Base-by-base conservation (phyloP, 2,797 vertebrate genomes). In the Paramormyrops hopkinsi region DNA sequence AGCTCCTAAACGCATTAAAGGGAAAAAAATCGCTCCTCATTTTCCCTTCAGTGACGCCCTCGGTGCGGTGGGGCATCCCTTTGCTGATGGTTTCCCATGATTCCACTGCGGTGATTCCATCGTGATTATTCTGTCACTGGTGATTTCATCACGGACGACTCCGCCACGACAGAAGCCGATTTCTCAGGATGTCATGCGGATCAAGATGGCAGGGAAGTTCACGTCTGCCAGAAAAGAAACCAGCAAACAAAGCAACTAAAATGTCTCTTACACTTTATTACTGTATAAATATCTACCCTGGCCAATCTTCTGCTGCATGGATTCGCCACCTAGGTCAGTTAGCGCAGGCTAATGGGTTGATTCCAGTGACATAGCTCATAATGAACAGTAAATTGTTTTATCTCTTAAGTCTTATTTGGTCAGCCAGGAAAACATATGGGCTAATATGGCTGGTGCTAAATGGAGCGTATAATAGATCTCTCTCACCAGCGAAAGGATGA, bases 341-440 rank as follows among this genome's bases (percentile, higher is more conserved):
- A 99, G 97, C 97, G 95, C 97, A 98, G 97, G 97, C 97, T 99
- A 99, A 99, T 99, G 98, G 98, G 98, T 98, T 98, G 98, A 99
- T 98, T 98, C 97, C 97, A 97, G 96, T 97, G 98, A 99, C 98
- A 99, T 96, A 97, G 96, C 97, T 98, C 98, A 99, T 99, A 99
- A 99, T 99, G 98, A 99, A 99, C 98, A 98, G 97, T 98, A 99
- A 99, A 99, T 99, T 99, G 98, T 99, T 99, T 99, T 98, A 99
- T 99, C 98, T 99, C 97, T 98, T 99, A 99, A 99, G 97, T 98
- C 97, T 98, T 99, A 99, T 99, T 99, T 99, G 98, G 98, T 98
- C 97, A 97, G 97, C 97, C 97, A 97, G 97, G 98, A 99, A 99
- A 99, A 99, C 98, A 99, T 99, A 99, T 98, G 98, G 99, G 98